These are phyloP conservation scores for Thecocarcelia acutangulata DNA, from an alignment of 2,888 invertebrate species.

Conservation along the genomic window DNA sequence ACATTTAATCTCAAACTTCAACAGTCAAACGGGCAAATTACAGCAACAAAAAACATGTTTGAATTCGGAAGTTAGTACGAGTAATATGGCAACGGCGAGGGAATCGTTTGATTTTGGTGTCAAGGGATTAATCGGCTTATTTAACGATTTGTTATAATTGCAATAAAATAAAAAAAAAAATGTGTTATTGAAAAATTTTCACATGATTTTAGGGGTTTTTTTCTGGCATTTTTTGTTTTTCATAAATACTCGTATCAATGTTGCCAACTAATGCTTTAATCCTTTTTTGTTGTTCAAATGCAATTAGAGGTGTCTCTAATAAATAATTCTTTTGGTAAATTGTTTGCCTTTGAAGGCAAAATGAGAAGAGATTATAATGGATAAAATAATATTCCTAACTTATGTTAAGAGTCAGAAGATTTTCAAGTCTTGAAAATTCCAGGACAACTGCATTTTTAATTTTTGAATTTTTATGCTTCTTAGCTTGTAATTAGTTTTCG, in stretches of 20 bases:
- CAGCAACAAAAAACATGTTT: not conserved
- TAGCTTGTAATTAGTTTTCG: no score
- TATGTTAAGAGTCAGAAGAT: no score
- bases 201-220: slow-evolving; percentile 44
- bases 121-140: slow-evolving; percentile 66
- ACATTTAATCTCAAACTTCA: slow-evolving; percentile 30
- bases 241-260: slow-evolving; percentile 2
- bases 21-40: slow-evolving; percentile 1
- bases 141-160: slow-evolving; percentile 52
- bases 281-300: slow-evolving; percentile 46
- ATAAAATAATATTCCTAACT: no score
- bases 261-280: slow-evolving; percentile 62
- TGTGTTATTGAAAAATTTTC: slow-evolving; percentile 14
- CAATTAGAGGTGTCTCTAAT: slow-evolving; percentile 27
- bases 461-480: no score
- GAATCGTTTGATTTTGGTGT: slow-evolving; percentile 31
- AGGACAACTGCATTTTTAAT: no score
- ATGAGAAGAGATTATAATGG: no score
- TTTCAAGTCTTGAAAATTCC: no score
- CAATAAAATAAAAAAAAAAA: slow-evolving; percentile 39
- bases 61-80: not conserved
- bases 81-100: not conserved
- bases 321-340: not conserved
- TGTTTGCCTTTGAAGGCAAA: not conserved
- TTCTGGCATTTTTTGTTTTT: slow-evolving; percentile 1